A percentile compares a stretch with the other conserved stretches of the same genome.
These are phyloP conservation scores for Heliconius hewitsoni DNA, from an alignment of 1,140 invertebrate genomes.

Conservation along the genomic window DNA sequence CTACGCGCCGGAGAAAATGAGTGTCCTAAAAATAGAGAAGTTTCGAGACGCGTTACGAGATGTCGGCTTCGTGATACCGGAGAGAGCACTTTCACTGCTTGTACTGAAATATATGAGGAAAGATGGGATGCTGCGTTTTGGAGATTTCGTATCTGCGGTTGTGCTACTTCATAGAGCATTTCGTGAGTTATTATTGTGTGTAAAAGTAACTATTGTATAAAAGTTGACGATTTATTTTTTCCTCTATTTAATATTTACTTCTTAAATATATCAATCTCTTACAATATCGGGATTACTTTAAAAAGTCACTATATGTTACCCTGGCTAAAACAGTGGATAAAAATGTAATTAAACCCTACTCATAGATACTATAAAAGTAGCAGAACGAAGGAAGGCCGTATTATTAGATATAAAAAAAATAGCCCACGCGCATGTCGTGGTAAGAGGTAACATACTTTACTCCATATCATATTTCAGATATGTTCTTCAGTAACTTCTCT, in stretches of 20 bases:
- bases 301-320: too few species aligned
- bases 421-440: background rate
- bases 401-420: background rate
- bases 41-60: slow-evolving; percentile 91
- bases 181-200: slow-evolving; percentile 47
- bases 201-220: too few species aligned
- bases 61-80: slow-evolving; percentile 93
- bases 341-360: too few species aligned
- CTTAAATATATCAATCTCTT: too few species aligned
- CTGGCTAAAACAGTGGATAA: too few species aligned
- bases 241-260: too few species aligned
- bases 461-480: slow-evolving; percentile 48
- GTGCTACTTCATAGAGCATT: slow-evolving; percentile 94
- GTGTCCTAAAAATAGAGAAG: slow-evolving; percentile 93
- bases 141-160: slow-evolving; percentile 95
- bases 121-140: slow-evolving; percentile 95
- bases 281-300: too few species aligned
- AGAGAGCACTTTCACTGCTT: slow-evolving; percentile 90
- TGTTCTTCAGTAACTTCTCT: slow-evolving; percentile 51
- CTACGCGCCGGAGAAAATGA: slow-evolving; percentile 95
- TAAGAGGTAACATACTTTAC: background rate
- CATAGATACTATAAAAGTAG: too few species aligned
- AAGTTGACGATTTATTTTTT: too few species aligned
- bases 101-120: slow-evolving; percentile 95
- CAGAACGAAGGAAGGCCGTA: too few species aligned